These are phyloP conservation scores for Carcinoscorpius rotundicauda DNA, from an alignment of 1,140 invertebrate species.

Conservation along the genomic window DNA sequence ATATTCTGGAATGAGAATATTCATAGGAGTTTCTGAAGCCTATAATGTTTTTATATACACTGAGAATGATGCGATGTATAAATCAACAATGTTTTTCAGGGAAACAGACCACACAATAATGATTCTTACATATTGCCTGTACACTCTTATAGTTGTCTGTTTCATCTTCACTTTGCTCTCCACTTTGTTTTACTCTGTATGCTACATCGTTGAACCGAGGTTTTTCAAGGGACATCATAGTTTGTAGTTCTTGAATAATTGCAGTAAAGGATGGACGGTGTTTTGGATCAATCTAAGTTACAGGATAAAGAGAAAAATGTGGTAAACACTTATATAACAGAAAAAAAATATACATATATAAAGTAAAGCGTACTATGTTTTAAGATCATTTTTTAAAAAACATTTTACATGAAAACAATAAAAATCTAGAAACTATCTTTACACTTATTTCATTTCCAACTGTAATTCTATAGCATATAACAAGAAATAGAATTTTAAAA, in stretches of 20 bases:
- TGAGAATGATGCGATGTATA: no score
- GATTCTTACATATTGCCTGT: slow-evolving; percentile 18
- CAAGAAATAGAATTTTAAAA: background rate
- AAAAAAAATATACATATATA: background rate
- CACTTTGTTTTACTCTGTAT: no score
- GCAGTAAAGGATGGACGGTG: slow-evolving; percentile 70
- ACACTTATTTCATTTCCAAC: background rate
- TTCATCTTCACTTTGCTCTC: slow-evolving; percentile 9
- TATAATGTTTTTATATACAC: no score
- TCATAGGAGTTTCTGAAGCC: no score
- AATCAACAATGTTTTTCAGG: no score
- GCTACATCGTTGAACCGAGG: background rate
- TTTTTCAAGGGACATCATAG: slow-evolving; percentile 7
- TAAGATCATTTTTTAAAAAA: slow-evolving; percentile 1
- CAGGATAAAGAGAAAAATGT: slow-evolving; percentile 28
- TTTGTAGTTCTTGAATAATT: slow-evolving; percentile 49
- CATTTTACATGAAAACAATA: background rate
- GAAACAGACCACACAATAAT: background rate
- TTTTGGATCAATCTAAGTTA: slow-evolving; percentile 61
- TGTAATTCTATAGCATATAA: slow-evolving; percentile 3
- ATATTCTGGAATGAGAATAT: no score
- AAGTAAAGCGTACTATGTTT: background rate
- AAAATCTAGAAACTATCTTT: background rate
- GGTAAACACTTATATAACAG: background rate
- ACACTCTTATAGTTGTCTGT: slow-evolving; percentile 18